Base-by-base conservation (phyloP, 2,888 invertebrate species). In the Chrysodeixis includens region DNA sequence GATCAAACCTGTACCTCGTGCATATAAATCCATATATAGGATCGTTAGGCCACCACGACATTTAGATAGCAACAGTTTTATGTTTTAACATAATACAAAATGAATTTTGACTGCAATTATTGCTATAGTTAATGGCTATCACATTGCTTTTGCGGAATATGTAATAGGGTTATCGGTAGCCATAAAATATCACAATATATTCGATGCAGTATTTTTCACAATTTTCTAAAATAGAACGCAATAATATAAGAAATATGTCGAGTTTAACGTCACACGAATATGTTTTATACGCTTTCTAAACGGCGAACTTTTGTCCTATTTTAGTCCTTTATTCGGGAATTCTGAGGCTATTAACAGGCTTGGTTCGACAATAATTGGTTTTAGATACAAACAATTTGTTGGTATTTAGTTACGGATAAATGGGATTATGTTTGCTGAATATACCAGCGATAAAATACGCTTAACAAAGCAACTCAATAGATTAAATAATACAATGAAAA, bases 331-430 rank as follows among this genome's bases (percentile, higher is more conserved):
- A 57, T 64, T 62, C 59, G 60, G 40, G n/a, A 60, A 56, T 74
- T 54, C 20, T 56, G 56, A 67, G 44, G 18, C 49, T 56, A 53
- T 51, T 44, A 61, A 65, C 65, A 62, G n/a, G 56, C 30, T 56
- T 35, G 12, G 56, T 74, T 71, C 66, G 5, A 59, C 55, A 71
- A 60, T 68, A 62, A 62, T 49, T 69, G 64, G 20, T 18, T 66
- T 16, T 1, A 40, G 51, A 69, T 69, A 66, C 32, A 40, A 64
- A 59, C 54, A 67, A 60, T 62, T 30, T 55, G 35, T 57, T 62
- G 58, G 57, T 46, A 32, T 76, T 54, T 22, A 59, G 40, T 61
- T 65, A 26, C 32, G 57, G 35, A 44, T 62, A 30, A 55, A 51
- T 56, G 16, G 20, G 9, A 60, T 62, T 62, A 22, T 44, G 51